phyloP scores from a whole-genome alignment of 1,140 invertebrate genomes.

The Lepidotrigona ventralis region DNA sequence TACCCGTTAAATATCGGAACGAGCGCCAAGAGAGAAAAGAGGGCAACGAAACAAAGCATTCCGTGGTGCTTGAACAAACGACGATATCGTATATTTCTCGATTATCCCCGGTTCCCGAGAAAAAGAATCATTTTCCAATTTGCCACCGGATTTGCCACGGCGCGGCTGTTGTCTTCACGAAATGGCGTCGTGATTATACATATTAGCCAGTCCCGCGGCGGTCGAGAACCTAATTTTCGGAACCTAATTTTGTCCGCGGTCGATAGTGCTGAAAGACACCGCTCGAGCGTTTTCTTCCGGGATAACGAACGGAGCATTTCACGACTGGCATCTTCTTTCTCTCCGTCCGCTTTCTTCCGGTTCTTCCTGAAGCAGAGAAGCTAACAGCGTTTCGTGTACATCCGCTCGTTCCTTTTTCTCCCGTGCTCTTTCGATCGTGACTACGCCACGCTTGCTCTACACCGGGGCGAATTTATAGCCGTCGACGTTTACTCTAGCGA shows the following conservation, averaged over 20 bases:
- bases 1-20: too few species aligned
- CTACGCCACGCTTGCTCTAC: too few species aligned
- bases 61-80: too few species aligned
- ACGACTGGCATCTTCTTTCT: too few species aligned
- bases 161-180: slow-evolving; percentile 52
- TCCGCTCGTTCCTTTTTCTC: not conserved
- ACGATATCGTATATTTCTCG: too few species aligned
- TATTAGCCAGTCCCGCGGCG: slow-evolving; percentile 41
- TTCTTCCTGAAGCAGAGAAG: not conserved
- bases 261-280: slow-evolving; percentile 20
- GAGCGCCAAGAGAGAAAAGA: too few species aligned
- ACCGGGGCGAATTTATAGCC: not conserved
- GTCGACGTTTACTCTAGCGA: not conserved
- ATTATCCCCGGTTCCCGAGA: not conserved
- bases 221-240: slow-evolving; percentile 58
- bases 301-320: slow-evolving; percentile 10
- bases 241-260: slow-evolving; percentile 16
- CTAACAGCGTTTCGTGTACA: too few species aligned
- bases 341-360: not conserved
- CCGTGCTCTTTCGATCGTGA: too few species aligned
- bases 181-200: not conserved
- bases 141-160: slow-evolving; percentile 32
- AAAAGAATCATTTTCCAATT: slow-evolving; percentile 55
- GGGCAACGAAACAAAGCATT: too few species aligned
- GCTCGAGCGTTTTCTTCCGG: slow-evolving; percentile 12